These are phyloP conservation scores for Trematocara marginatum DNA, from an alignment of 2,113 vertebrate species.

Conservation along the genomic window DNA sequence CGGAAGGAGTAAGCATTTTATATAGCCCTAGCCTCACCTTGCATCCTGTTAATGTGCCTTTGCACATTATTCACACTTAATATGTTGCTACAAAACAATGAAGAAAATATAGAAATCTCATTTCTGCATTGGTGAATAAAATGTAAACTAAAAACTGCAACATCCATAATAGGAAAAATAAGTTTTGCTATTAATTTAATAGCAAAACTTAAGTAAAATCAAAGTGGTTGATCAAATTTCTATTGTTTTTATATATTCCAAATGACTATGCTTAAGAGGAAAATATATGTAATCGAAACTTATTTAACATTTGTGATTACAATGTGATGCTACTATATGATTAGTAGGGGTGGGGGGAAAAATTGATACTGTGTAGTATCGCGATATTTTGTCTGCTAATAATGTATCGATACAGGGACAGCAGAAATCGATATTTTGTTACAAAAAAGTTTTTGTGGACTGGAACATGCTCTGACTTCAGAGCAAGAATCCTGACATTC, in stretches of 20 bases:
- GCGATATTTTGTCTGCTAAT: too few species aligned
- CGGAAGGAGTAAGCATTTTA: neutral
- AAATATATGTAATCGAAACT: neutral
- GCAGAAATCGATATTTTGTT: too few species aligned
- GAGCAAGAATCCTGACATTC: too few species aligned
- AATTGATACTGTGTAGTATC: too few species aligned
- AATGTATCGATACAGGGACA: too few species aligned
- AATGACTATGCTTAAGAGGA: neutral
- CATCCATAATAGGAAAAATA: neutral
- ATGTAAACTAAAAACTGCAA: neutral
- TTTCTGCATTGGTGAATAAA: neutral
- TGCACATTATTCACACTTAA: neutral
- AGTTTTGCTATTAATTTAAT: neutral
- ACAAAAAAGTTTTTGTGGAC: too few species aligned
- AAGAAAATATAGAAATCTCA: neutral
- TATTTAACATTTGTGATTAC: neutral
- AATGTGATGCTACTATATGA: neutral
- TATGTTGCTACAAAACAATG: neutral
- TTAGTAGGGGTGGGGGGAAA: neutral
- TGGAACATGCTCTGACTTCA: too few species aligned
- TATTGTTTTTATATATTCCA: neutral
- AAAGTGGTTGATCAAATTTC: neutral
- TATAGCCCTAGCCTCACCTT: neutral
- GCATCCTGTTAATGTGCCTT: neutral
- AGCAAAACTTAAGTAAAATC: neutral